These are phyloP conservation scores for Manis pentadactyla DNA, from an alignment of 2,797 vertebrate genomes.

Conservation along the genomic window DNA sequence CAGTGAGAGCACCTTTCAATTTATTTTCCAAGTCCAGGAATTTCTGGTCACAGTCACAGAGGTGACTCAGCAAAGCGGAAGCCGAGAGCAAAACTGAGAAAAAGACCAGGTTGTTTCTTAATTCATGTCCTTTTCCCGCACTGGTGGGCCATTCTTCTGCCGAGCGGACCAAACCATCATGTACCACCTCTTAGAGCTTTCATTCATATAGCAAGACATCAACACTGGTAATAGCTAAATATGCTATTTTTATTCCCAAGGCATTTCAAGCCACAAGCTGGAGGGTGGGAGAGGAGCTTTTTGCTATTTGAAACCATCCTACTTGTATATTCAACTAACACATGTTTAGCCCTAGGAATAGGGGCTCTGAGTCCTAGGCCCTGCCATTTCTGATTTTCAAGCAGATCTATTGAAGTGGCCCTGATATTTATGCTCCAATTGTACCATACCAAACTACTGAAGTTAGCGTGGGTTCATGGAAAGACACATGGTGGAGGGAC, in stretches of 20 bases:
- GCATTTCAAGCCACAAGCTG: conserved; percentile 42
- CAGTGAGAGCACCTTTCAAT: neutral
- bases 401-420: neutral
- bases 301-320: conserved; percentile 9
- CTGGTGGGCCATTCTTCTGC: neutral
- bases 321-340: neutral
- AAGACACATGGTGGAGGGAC: conserved; percentile 41
- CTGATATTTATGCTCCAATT: neutral
- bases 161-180: conserved; percentile 33
- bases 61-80: neutral
- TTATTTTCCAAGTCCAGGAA: conserved; percentile 41
- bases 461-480: conserved; percentile 46
- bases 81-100: neutral
- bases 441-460: neutral
- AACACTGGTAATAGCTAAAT: conserved; percentile 14
- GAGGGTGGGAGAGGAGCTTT: neutral
- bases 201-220: conserved; percentile 3
- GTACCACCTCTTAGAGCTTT: neutral
- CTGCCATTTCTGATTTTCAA: conserved; percentile 5
- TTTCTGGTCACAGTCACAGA: neutral
- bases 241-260: neutral
- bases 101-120: conserved; percentile 9
- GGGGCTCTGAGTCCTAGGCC: neutral
- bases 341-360: neutral
- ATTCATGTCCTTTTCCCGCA: neutral